phyloP scores from a whole-genome alignment of 2,797 vertebrate genomes.

The Scolopax rusticola region DNA sequence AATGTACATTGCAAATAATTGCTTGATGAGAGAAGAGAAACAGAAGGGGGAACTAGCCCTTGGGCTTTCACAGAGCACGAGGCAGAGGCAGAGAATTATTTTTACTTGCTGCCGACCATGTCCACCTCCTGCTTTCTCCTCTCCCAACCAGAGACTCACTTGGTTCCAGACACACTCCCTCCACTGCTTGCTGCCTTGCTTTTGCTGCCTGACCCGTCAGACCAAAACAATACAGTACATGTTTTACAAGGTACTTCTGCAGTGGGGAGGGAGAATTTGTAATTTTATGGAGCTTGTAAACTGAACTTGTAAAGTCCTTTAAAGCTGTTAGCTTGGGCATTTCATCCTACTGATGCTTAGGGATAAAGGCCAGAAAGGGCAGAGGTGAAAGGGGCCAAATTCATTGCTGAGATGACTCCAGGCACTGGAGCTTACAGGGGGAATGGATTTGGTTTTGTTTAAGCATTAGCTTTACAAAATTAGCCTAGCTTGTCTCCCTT shows the following conservation, averaged over 20 bases:
- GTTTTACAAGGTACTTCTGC: conserved; percentile 63
- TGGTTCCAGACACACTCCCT: neutral
- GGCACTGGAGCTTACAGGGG: neutral
- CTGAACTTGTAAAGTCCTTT: conserved; percentile 64
- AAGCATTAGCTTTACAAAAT: neutral
- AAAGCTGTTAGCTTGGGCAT: conserved; percentile 54
- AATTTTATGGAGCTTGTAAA: conserved; percentile 74
- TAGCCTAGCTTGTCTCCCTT: neutral
- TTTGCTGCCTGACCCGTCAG: conserved; percentile 26
- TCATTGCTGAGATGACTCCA: neutral
- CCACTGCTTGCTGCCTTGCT: neutral
- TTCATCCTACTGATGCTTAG: conserved; percentile 44
- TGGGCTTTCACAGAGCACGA: neutral
- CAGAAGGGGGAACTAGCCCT: neutral
- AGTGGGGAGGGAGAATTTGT: conserved; percentile 34
- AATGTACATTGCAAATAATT: neutral
- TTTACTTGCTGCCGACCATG: neutral
- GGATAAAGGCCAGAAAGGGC: conserved; percentile 32
- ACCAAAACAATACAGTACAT: conserved; percentile 42
- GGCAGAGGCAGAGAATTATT: neutral
- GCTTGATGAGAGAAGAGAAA: neutral
- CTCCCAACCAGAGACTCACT: neutral
- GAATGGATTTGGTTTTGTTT: neutral
- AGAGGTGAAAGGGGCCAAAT: conserved; percentile 13
- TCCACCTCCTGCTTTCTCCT: neutral